phyloP scores from a whole-genome alignment of 2,113 vertebrate genomes.

The Megatriorchis doriae region DNA sequence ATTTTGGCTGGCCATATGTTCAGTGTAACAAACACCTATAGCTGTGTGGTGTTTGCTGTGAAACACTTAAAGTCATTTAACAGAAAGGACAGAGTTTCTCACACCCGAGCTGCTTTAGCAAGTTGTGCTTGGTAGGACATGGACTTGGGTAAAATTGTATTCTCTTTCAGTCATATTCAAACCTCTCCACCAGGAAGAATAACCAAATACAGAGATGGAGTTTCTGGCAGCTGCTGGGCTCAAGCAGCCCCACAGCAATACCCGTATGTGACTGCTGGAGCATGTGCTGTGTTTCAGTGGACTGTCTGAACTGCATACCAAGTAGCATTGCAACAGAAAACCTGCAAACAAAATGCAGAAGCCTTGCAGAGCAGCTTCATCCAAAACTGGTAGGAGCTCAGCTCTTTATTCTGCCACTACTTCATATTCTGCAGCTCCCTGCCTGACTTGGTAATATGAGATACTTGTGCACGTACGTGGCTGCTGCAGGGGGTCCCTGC shows the following conservation, averaged over 20 bases:
- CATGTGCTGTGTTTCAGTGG: not conserved
- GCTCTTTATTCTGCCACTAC: not conserved
- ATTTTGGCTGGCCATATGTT: not conserved
- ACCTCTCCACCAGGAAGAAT: not conserved
- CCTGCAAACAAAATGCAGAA: not conserved
- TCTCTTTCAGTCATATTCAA: not conserved
- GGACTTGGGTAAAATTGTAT: not conserved
- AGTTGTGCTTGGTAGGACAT: not conserved
- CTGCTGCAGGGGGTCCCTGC: not conserved
- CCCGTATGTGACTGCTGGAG: not conserved
- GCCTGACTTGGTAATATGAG: rapidly evolving
- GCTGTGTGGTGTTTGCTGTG: not conserved
- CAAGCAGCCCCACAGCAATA: not conserved
- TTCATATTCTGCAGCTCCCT: not conserved
- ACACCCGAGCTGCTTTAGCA: not conserved
- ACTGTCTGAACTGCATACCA: not conserved
- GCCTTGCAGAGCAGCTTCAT: not conserved
- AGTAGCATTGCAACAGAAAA: not conserved
- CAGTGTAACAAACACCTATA: not conserved
- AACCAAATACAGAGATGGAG: not conserved
- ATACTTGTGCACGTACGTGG: rapidly evolving
- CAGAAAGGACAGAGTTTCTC: not conserved
- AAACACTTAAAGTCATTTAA: not conserved
- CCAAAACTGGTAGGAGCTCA: rapidly evolving
- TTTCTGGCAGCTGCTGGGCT: not conserved